Evolutionary conservation across 30 jellyfish, hydroid and myxozoan species (phyloP).

Genomic region (Cassiopea andromeda): DNA sequence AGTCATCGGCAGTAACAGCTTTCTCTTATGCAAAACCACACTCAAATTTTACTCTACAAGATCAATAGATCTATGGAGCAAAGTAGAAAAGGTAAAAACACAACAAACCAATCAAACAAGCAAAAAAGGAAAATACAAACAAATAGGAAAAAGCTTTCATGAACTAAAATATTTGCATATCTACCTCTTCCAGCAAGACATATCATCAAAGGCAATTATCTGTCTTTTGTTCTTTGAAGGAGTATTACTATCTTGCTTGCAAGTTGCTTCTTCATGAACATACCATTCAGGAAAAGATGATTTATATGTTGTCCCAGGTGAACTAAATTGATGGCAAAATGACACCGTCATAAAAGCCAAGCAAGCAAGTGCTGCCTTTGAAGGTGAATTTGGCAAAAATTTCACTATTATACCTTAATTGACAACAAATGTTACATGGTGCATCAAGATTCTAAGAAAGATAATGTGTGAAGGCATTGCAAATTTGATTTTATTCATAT

Average conservation of each 20-base stretch:
- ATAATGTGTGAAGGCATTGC: too few relatives aligned
- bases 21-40: neutral
- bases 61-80: neutral
- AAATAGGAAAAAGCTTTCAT: neutral
- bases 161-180: neutral
- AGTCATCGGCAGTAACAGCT: too few relatives aligned
- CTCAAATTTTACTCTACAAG: neutral
- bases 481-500: too few relatives aligned
- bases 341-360: too few relatives aligned
- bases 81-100: neutral
- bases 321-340: neutral
- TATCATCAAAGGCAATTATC: conserved; percentile 79
- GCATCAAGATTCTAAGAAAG: too few relatives aligned
- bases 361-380: too few relatives aligned
- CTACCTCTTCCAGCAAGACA: conserved; percentile 88
- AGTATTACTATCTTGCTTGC: conserved; percentile 24
- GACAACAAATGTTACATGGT: too few relatives aligned
- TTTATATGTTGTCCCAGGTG: conserved; percentile 45
- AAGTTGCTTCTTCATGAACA: conserved; percentile 59
- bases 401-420: too few relatives aligned
- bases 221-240: conserved; percentile 50
- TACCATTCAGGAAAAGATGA: conserved; percentile 84
- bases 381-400: too few relatives aligned
- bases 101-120: neutral
- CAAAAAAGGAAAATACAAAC: neutral